These are phyloP conservation scores for Phengaris alcon DNA, from an alignment of 2,888 invertebrate genomes.

Conservation along the genomic window DNA sequence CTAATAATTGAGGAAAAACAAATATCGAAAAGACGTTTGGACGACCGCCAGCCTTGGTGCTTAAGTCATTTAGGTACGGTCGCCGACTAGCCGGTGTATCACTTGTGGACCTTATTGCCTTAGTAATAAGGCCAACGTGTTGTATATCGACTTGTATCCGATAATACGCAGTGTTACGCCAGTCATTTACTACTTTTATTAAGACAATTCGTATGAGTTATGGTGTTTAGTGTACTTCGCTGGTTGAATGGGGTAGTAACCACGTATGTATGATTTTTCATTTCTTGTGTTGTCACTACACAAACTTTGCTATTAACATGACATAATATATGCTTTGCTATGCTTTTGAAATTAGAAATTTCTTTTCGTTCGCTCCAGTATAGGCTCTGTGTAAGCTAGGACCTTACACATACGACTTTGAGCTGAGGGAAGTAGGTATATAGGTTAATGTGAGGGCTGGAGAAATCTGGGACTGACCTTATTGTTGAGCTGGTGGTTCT, in stretches of 20 bases:
- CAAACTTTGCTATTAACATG: not conserved
- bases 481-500: too few species aligned
- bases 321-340: not conserved
- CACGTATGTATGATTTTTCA: not conserved
- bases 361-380: too few species aligned
- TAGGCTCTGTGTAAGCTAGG: too few species aligned
- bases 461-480: too few species aligned
- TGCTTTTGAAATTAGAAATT: too few species aligned
- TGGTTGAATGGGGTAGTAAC: not conserved
- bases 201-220: constrained; percentile 8
- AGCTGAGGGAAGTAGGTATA: too few species aligned
- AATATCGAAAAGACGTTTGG: constrained; percentile 24
- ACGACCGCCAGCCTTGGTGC: not conserved
- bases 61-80: constrained; percentile 7
- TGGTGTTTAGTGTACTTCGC: not conserved
- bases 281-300: not conserved
- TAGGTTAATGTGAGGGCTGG: too few species aligned
- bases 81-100: not conserved
- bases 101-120: not conserved
- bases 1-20: constrained; percentile 22
- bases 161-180: constrained; percentile 14
- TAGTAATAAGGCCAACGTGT: not conserved
- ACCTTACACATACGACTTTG: too few species aligned
- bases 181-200: constrained; percentile 12
- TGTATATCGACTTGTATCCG: not conserved